A percentile compares a stretch with the other conserved stretches of the same genome.
Evolutionary conservation across 1,140 invertebrate genomes (phyloP).

Genomic region (Papilio helenus): DNA sequence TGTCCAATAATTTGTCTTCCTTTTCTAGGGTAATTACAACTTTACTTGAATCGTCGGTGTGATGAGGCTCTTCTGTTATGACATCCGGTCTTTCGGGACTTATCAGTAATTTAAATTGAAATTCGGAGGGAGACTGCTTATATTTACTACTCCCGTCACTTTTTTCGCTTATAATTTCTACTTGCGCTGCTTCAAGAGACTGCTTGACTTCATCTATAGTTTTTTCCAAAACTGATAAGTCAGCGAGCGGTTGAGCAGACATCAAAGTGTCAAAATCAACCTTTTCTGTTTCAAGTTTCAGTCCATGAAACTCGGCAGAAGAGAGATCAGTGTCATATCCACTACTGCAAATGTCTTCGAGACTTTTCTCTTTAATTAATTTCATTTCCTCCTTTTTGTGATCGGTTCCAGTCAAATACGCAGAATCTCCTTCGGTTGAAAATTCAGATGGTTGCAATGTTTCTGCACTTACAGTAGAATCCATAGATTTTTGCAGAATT

Average conservation of each 20-base stretch:
- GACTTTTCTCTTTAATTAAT: conserved; percentile 81
- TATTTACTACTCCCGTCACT: conserved; percentile 82
- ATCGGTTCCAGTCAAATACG: conserved; percentile 76
- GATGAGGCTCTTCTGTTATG: conserved; percentile 79
- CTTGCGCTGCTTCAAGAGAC: conserved; percentile 86
- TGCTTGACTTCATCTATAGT: conserved; percentile 88
- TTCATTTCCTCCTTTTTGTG: conserved; percentile 77
- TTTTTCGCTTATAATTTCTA: conserved; percentile 86
- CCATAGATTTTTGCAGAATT: conserved; percentile 80
- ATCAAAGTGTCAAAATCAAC: conserved; percentile 75
- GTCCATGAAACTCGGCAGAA: conserved; percentile 85
- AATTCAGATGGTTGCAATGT: conserved; percentile 81
- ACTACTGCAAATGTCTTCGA: conserved; percentile 85
- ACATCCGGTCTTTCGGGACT: conserved; percentile 81
- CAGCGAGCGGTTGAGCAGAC: conserved; percentile 76
- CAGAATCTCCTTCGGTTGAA: conserved; percentile 81
- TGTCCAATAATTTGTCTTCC: conserved; percentile 63
- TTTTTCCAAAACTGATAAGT: conserved; percentile 84
- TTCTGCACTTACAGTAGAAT: conserved; percentile 80
- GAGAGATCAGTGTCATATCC: conserved; percentile 87
- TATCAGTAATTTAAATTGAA: conserved; percentile 85
- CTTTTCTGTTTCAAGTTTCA: conserved; percentile 81
- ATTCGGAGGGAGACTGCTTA: conserved; percentile 89
- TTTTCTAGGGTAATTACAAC: conserved; percentile 49
- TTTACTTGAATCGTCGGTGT: conserved; percentile 66